Conservation (phyloP, 2,888 invertebrate genomes). For the Cyclophora punctaria region DNA sequence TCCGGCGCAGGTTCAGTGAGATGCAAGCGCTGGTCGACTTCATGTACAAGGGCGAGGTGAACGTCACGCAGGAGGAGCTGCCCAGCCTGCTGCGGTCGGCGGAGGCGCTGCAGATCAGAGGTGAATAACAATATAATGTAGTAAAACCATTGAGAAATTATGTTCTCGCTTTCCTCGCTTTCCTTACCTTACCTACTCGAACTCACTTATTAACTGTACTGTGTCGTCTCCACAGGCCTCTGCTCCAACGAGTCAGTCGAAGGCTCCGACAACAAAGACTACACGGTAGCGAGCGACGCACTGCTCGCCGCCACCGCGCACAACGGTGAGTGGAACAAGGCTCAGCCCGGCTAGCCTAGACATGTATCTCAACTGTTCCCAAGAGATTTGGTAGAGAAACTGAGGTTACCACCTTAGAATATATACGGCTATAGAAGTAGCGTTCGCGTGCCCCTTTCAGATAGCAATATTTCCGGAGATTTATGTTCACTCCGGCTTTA, state of each 20-base stretch:
- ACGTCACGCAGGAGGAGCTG: constrained; percentile 88
- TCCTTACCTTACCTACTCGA: too few species aligned
- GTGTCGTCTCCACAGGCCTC: constrained; percentile 33
- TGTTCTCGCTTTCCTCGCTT: too few species aligned
- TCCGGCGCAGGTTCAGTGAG: constrained; percentile 79
- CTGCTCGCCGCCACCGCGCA: constrained; percentile 48
- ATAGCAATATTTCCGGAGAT: too few species aligned
- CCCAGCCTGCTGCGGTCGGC: constrained; percentile 88
- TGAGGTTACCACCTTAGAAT: too few species aligned
- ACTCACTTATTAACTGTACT: too few species aligned
- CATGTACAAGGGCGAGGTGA: constrained; percentile 93
- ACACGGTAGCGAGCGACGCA: constrained; percentile 57
- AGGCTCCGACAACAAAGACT: constrained; percentile 43
- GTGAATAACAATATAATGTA: constrained; percentile 31
- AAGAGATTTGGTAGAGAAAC: too few species aligned
- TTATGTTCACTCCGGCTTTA: too few species aligned
- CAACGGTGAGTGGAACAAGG: constrained; percentile 31
- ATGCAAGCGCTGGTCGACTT: constrained; percentile 91
- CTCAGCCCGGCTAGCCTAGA: too few species aligned
- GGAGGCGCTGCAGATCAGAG: constrained; percentile 87
- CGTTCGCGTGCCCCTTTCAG: too few species aligned
- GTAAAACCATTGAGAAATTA: too few species aligned
- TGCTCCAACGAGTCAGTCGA: constrained; percentile 73
- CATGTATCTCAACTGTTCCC: too few species aligned
- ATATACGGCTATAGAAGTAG: too few species aligned